Percentiles rank a stretch among this genome's conserved stretches.
These are phyloP conservation scores for Enoplosus armatus DNA, from an alignment of 2,797 vertebrate species.

Conservation along the genomic window DNA sequence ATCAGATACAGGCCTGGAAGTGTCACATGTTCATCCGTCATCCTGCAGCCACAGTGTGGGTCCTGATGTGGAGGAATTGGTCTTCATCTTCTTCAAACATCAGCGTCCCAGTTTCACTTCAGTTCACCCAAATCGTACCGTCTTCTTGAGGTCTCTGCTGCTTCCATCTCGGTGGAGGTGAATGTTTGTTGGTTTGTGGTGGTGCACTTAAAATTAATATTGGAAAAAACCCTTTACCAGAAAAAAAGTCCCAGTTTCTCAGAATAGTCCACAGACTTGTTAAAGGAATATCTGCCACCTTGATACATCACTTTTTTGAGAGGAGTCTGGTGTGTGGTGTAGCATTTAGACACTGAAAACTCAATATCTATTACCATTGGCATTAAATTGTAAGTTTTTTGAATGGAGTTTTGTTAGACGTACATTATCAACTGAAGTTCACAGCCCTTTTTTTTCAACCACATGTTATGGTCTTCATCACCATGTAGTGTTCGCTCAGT, in stretches of 20 bases:
- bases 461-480: neutral
- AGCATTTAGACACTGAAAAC: neutral
- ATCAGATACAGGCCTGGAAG: too few species aligned
- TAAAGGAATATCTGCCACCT: neutral
- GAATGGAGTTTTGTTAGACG: neutral
- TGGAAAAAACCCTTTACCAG: neutral
- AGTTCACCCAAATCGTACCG: too few species aligned
- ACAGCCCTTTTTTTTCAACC: neutral
- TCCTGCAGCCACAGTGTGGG: neutral
- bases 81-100: neutral
- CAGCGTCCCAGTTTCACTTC: neutral
- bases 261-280: neutral
- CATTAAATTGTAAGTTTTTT: neutral
- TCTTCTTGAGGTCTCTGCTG: neutral
- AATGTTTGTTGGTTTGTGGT: neutral
- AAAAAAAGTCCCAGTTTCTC: neutral
- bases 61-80: too few species aligned
- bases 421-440: neutral
- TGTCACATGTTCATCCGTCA: neutral
- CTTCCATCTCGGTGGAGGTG: neutral
- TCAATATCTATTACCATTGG: too few species aligned
- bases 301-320: neutral
- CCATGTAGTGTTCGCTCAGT: too few species aligned
- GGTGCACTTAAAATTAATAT: too few species aligned
- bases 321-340: neutral